These are phyloP conservation scores for Liolophura sinensis DNA, from an alignment of 1,140 invertebrate genomes.

Conservation along the genomic window DNA sequence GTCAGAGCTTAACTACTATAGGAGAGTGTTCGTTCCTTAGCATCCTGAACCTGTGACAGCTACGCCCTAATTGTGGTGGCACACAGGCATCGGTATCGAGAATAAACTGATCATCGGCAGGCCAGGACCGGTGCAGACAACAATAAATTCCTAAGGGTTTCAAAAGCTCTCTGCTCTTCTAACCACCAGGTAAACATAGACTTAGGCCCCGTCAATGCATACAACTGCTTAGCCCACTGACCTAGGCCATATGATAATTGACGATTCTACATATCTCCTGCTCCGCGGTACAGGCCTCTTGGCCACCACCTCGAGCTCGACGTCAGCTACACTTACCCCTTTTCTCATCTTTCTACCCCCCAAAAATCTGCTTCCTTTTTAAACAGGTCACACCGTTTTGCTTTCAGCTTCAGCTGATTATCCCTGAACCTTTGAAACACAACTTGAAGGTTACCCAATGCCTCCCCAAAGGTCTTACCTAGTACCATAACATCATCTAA, in stretches of 20 bases:
- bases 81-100: conserved; percentile 34
- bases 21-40: conserved; percentile 14
- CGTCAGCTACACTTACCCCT: too few species aligned
- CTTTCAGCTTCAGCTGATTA: too few species aligned
- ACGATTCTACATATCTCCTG: conserved; percentile 3
- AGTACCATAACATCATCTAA: too few species aligned
- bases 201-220: conserved; percentile 3
- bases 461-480: too few species aligned
- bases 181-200: conserved; percentile 12
- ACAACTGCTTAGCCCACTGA: conserved; percentile 7
- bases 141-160: conserved; percentile 11
- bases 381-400: too few species aligned
- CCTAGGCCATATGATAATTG: conserved; percentile 14
- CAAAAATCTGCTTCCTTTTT: too few species aligned
- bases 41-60: conserved; percentile 28
- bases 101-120: conserved; percentile 31
- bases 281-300: conserved; percentile 5
- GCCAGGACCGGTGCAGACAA: too few species aligned
- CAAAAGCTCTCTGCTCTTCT: conserved; percentile 19
- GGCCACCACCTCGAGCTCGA: background rate
- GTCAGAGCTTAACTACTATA: conserved; percentile 16
- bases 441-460: too few species aligned
- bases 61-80: conserved; percentile 21
- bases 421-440: too few species aligned
- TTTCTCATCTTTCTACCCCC: too few species aligned